Base-by-base conservation (phyloP, 2,888 invertebrate genomes). In the Chouioia cunea region DNA sequence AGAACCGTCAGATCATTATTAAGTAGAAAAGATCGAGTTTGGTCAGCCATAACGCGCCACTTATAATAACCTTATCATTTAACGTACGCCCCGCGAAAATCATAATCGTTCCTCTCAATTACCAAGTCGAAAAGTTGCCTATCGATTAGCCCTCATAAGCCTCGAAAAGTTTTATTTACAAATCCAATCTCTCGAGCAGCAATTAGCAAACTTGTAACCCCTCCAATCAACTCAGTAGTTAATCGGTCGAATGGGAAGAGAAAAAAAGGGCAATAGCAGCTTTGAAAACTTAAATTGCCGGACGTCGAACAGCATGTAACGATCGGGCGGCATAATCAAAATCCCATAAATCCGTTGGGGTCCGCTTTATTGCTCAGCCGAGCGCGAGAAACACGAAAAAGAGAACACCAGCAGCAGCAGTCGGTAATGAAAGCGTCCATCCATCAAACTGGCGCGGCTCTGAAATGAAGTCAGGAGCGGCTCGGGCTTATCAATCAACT, bases 351-450 rank as follows among this genome's bases (percentile, higher is more conserved):
- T 71, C 66, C 60, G n/a, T 6, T 12, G 14, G 27, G 36, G 14
- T 27, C n/a, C 12, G 22, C 53, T 65, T 43, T 70, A 70, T 70
- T 58, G 52, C 64, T 50, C 50, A 44, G 36, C 12, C 10, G 52
- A 58, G 20, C 12, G 16, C 52, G 18, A 18, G 20, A n/a, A 52
- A 48, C 43, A 18, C 48, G 47, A 44, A 57, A 58, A 22, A 56
- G n/a, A 16, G 2, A 52, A 15, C 2, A 54, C 18, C 48, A 27
- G 64, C 46, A 14, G 48, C 62, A 44, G 54, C 60, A 65, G 60
- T 56, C 65, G 43, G 62, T 66, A 71, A 71, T 66, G 65, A 65
- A 71, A 71, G 66, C 65, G 62, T 60, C 57, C 62, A 71, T 71
- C 67, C 52, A 71, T 66, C 64, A 67, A 71, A 64, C 57, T 52